phyloP scores from a whole-genome alignment of 1,140 invertebrate species.

The Macrostomum lignano region DNA sequence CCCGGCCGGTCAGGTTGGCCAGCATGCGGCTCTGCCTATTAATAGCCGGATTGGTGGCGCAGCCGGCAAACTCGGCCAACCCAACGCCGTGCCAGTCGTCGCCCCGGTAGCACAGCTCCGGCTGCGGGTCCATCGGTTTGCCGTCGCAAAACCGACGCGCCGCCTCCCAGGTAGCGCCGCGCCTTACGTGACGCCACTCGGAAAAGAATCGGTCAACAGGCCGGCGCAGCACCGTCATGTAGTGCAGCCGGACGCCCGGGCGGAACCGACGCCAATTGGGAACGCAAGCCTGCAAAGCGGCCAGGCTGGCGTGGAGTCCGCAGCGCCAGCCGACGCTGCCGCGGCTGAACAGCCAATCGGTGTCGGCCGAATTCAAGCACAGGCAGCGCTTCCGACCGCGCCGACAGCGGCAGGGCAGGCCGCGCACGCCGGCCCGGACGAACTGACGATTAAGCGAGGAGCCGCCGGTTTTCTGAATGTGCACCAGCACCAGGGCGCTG shows the following conservation, averaged over 20 bases:
- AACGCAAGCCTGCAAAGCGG: conserved; percentile 50
- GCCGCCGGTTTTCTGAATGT: conserved; percentile 73
- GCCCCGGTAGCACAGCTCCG: conserved; percentile 30
- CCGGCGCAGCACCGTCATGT: too few relatives aligned
- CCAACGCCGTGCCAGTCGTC: conserved; percentile 36
- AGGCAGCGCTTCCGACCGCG: conserved; percentile 16
- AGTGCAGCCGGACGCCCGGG: conserved; percentile 84
- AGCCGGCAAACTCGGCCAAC: conserved; percentile 55
- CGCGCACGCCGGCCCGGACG: too few relatives aligned
- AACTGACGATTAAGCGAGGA: conserved; percentile 79
- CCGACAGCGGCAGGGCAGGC: too few relatives aligned
- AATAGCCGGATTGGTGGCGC: conserved; percentile 63
- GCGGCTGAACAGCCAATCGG: conserved; percentile 67
- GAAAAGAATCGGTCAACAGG: conserved; percentile 60
- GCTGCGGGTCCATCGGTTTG: conserved; percentile 40
- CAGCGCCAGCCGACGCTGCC: conserved; percentile 97
- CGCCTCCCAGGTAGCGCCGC: conserved; percentile 72
- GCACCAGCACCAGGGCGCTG: conserved; percentile 90
- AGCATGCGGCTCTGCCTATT: conserved; percentile 92
- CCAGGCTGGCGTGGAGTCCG: conserved; percentile 90
- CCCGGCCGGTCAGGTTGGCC: conserved; percentile 55
- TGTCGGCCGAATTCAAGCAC: conserved; percentile 15
- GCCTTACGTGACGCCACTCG: conserved; percentile 71
- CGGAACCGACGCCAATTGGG: conserved; percentile 89
- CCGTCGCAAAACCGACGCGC: conserved; percentile 31